Percentiles rank a stretch among this genome's conserved stretches.
phyloP scores from a whole-genome alignment of 2,888 invertebrate genomes.

The Drosophila multiciliata region DNA sequence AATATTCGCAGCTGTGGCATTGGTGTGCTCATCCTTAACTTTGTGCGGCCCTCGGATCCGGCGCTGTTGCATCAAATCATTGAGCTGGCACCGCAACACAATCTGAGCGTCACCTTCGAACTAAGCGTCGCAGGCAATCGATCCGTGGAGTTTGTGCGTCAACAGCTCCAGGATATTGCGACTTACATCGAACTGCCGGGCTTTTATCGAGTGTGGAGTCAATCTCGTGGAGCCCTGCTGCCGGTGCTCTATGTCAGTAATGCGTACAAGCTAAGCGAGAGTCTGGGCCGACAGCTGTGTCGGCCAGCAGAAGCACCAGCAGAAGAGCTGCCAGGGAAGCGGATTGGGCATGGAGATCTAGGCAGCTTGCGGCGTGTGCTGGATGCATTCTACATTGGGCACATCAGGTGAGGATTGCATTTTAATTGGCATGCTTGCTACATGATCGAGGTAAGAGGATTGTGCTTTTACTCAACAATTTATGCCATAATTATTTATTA shows the following conservation, averaged over 20 bases:
- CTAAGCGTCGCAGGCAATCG: constrained; percentile 87
- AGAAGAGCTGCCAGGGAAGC: constrained; percentile 3
- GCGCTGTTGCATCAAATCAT: constrained; percentile 84
- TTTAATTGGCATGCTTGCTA: too few species aligned
- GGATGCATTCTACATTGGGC: constrained; percentile 88
- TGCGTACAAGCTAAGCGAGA: constrained; percentile 86
- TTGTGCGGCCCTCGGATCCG: constrained; percentile 78
- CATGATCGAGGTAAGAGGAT: too few species aligned
- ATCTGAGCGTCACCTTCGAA: constrained; percentile 87
- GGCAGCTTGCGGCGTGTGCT: constrained; percentile 85
- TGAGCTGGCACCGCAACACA: constrained; percentile 85
- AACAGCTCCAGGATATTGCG: constrained; percentile 83
- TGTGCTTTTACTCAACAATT: too few species aligned
- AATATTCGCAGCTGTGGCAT: constrained; percentile 87
- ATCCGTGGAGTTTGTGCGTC: constrained; percentile 85
- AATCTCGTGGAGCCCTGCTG: constrained; percentile 77
- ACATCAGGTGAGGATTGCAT: constrained; percentile 78
- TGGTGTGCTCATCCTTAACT: constrained; percentile 87
- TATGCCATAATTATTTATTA: neutral
- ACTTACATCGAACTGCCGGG: constrained; percentile 64
- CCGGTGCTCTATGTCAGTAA: constrained; percentile 89
- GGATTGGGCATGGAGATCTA: constrained; percentile 29
- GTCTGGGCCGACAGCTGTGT: constrained; percentile 75
- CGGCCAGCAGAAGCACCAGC: constrained; percentile 27
- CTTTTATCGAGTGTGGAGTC: constrained; percentile 83